Conservation (phyloP, 2,888 invertebrate genomes). For the Lasius platythorax region DNA sequence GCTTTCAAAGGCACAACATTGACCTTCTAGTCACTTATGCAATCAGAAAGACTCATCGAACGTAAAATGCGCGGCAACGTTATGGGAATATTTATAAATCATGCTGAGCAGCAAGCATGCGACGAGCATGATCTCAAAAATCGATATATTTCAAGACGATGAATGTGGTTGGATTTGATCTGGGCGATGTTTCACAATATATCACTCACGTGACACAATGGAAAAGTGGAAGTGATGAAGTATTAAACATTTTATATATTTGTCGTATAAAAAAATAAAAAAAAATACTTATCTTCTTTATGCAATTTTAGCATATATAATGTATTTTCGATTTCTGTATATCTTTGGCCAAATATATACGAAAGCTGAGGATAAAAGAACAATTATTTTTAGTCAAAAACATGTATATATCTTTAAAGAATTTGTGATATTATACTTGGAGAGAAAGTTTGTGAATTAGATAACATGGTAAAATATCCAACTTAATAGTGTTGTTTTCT, state of each 20-base stretch:
- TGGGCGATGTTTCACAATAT: background rate
- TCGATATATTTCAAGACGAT: conserved; percentile 47
- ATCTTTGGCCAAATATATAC: background rate
- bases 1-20: conserved; percentile 64
- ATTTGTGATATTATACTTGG: background rate
- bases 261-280: background rate
- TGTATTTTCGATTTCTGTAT: background rate
- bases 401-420: background rate
- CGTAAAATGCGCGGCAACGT: conserved; percentile 57
- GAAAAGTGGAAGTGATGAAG: background rate
- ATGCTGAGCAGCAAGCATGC: conserved; percentile 38
- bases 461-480: too few species aligned
- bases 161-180: conserved; percentile 16
- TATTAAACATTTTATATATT: conserved; percentile 1
- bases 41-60: conserved; percentile 72
- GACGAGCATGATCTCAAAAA: conserved; percentile 62
- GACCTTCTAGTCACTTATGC: conserved; percentile 71
- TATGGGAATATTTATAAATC: conserved; percentile 68
- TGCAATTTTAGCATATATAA: background rate
- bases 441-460: too few species aligned
- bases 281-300: background rate
- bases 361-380: too few species aligned
- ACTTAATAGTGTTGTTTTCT: background rate
- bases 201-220: conserved; percentile 12
- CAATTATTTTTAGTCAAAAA: background rate